These are phyloP conservation scores for Hirundo rustica DNA, from an alignment of 2,797 vertebrate species.

Conservation along the genomic window DNA sequence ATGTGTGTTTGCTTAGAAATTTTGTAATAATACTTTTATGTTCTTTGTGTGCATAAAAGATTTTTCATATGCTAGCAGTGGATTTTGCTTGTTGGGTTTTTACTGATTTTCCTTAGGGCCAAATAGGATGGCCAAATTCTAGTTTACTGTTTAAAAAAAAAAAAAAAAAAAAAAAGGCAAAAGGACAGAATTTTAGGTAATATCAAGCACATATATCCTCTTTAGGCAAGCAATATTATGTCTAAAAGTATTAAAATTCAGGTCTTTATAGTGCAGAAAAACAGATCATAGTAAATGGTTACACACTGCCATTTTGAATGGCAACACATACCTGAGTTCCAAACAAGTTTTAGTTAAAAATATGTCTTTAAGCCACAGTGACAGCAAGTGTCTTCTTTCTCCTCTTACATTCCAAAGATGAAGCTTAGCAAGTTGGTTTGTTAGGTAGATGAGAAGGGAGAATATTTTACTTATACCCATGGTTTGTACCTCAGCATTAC, in stretches of 20 bases:
- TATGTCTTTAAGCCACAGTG: neutral
- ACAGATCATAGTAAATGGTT: neutral
- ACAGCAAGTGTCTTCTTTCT: neutral
- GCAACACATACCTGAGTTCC: neutral
- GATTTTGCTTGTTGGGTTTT: neutral
- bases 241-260: neutral
- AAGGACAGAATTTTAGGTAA: neutral
- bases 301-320: conserved; percentile 1
- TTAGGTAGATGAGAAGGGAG: neutral
- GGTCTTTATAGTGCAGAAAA: neutral
- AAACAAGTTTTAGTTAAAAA: conserved; percentile 35
- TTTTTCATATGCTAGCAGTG: neutral
- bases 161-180: neutral
- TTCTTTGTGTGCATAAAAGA: neutral
- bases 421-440: neutral
- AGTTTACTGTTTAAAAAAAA: neutral
- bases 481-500: neutral
- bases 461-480: neutral
- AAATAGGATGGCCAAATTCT: neutral
- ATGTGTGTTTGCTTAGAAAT: neutral
- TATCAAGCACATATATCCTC: neutral
- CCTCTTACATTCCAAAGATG: neutral
- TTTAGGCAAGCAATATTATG: neutral
- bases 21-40: neutral
- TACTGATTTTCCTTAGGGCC: neutral